Percentiles rank a stretch among this genome's conserved stretches.
These are phyloP conservation scores for Muscicapa adusta DNA, from an alignment of 2,113 vertebrate species.

Conservation along the genomic window DNA sequence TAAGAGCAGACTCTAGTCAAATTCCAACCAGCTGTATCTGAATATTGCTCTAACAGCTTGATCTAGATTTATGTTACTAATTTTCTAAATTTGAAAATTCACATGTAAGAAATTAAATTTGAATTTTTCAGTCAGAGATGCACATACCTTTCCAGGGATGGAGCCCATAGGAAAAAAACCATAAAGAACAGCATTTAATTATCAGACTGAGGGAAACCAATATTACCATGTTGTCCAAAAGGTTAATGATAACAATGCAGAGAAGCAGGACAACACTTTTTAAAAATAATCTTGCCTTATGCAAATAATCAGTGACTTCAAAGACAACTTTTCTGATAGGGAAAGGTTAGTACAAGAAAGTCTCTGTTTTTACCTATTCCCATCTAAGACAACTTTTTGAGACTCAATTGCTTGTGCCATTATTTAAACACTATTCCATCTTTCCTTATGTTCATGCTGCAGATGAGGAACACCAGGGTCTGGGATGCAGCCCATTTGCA, in stretches of 20 bases:
- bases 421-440: neutral
- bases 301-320: neutral
- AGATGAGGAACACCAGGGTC: neutral
- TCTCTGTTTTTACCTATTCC: neutral
- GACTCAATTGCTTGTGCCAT: neutral
- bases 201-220: neutral
- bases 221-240: neutral
- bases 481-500: neutral
- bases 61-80: neutral
- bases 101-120: neutral
- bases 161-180: neutral
- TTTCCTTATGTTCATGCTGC: neutral
- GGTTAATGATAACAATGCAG: neutral
- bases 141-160: neutral
- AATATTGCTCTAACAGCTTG: neutral
- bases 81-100: neutral
- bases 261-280: neutral
- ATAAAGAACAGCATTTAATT: neutral
- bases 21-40: neutral
- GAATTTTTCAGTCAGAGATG: neutral
- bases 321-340: neutral
- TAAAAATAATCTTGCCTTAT: neutral
- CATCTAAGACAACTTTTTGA: neutral
- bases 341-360: neutral
- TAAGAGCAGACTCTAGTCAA: neutral